These are phyloP conservation scores for Apodemia duryi DNA, from an alignment of 2,888 invertebrate genomes.

Conservation along the genomic window DNA sequence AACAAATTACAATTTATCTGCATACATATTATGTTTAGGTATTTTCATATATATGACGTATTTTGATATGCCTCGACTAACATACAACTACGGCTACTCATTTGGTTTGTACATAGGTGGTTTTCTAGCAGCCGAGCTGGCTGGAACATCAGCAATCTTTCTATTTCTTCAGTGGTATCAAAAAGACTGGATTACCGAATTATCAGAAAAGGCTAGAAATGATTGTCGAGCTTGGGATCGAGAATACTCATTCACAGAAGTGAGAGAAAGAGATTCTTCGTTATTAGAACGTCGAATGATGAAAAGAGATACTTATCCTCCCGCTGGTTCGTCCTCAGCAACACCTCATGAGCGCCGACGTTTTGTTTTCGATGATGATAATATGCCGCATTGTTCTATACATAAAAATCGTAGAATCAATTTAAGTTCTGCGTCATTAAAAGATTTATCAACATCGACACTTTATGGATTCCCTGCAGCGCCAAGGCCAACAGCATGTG, in stretches of 20 bases:
- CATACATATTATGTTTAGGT: too few relatives aligned
- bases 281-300: conserved; percentile 65
- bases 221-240: conserved; percentile 72
- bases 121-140: conserved; percentile 90
- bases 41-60: conserved; percentile 41
- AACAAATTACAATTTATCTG: too few relatives aligned
- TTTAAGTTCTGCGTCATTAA: conserved; percentile 77
- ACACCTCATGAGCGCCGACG: conserved; percentile 78
- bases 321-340: conserved; percentile 62
- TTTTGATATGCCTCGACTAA: conserved; percentile 88
- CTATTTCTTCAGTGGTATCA: conserved; percentile 91
- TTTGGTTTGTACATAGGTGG: conserved; percentile 92
- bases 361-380: conserved; percentile 83
- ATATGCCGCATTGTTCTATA: conserved; percentile 76
- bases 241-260: conserved; percentile 71
- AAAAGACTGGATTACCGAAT: conserved; percentile 79
- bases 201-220: conserved; percentile 70
- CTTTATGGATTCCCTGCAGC: conserved; percentile 83
- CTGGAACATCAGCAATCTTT: conserved; percentile 92
- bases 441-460: conserved; percentile 77
- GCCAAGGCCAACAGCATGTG: conserved; percentile 81
- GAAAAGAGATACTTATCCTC: conserved; percentile 70
- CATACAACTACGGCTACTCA: conserved; percentile 92
- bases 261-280: conserved; percentile 67
- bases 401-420: conserved; percentile 75